Conservation (phyloP, 2,888 invertebrate genomes). For the Polyommatus icarus region DNA sequence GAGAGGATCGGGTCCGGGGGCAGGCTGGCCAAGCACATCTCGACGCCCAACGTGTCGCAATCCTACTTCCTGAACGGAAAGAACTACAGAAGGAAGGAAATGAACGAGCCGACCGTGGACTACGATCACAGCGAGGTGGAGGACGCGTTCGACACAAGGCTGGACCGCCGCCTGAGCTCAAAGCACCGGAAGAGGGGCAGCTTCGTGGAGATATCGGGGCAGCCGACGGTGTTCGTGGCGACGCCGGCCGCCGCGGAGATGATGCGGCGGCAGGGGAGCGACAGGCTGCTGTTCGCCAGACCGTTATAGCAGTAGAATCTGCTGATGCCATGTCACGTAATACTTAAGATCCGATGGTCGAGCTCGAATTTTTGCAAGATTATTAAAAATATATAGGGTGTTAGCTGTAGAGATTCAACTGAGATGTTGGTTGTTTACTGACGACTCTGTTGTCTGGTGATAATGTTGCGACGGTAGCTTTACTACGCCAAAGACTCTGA, state of each 20-base stretch:
- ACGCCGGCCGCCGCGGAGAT: conserved; percentile 71
- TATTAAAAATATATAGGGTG: too few relatives aligned
- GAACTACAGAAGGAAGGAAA: conserved; percentile 62
- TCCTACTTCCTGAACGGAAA: conserved; percentile 66
- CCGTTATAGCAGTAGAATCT: conserved; percentile 46
- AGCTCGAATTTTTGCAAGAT: background rate
- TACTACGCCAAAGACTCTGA: conserved; percentile 7
- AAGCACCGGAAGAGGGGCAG: conserved; percentile 54
- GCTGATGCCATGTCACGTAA: background rate
- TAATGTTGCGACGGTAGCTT: background rate
- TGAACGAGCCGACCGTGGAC: conserved; percentile 71
- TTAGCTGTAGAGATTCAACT: too few relatives aligned
- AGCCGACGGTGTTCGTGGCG: conserved; percentile 68
- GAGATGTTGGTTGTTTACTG: background rate
- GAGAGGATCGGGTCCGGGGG: conserved; percentile 57
- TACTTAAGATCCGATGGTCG: background rate
- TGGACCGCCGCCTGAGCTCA: conserved; percentile 59
- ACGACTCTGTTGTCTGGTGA: conserved; percentile 8
- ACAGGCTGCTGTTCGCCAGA: conserved; percentile 68
- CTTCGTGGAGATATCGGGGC: conserved; percentile 67
- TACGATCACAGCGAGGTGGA: conserved; percentile 76
- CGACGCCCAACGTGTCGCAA: conserved; percentile 65
- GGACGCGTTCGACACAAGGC: conserved; percentile 68
- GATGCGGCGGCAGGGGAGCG: conserved; percentile 71
- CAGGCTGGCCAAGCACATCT: conserved; percentile 60